Conservation (phyloP, 2,113 vertebrate genomes). For the Pipa parva region DNA sequence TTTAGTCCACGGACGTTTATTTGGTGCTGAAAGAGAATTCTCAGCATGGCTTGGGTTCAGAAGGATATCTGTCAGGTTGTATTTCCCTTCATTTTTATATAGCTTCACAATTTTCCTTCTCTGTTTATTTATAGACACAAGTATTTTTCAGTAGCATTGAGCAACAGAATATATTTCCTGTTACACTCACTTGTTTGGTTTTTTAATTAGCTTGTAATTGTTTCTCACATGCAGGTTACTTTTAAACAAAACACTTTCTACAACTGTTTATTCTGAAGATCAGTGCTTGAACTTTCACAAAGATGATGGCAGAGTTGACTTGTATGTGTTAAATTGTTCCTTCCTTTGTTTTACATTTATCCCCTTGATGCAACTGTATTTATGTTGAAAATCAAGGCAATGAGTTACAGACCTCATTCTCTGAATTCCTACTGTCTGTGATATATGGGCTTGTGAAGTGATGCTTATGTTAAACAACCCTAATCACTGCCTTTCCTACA, state of each 20-base stretch:
- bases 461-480: slow-evolving; percentile 35
- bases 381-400: slow-evolving; percentile 38
- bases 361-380: slow-evolving; percentile 37
- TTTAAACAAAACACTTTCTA: slow-evolving; percentile 21
- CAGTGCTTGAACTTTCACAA: slow-evolving; percentile 1
- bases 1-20: too few relatives aligned
- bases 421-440: slow-evolving; percentile 29
- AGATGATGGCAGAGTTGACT: slow-evolving; percentile 3
- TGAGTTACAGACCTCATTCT: slow-evolving; percentile 36
- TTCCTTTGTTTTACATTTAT: slow-evolving; percentile 35
- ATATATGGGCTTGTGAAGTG: slow-evolving; percentile 33
- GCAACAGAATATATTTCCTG: too few relatives aligned
- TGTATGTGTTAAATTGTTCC: slow-evolving; percentile 34
- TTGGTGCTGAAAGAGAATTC: too few relatives aligned
- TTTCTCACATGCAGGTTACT: not conserved
- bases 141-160: too few relatives aligned
- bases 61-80: too few relatives aligned
- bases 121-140: too few relatives aligned
- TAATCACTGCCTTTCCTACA: slow-evolving; percentile 29
- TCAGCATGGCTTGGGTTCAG: too few relatives aligned
- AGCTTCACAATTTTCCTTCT: too few relatives aligned
- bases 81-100: too few relatives aligned
- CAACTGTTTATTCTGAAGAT: not conserved
- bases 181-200: too few relatives aligned
- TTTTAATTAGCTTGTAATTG: too few relatives aligned